Evolutionary conservation across 23 tunicate species (phyloP).

Genomic region (Styela plicata): DNA sequence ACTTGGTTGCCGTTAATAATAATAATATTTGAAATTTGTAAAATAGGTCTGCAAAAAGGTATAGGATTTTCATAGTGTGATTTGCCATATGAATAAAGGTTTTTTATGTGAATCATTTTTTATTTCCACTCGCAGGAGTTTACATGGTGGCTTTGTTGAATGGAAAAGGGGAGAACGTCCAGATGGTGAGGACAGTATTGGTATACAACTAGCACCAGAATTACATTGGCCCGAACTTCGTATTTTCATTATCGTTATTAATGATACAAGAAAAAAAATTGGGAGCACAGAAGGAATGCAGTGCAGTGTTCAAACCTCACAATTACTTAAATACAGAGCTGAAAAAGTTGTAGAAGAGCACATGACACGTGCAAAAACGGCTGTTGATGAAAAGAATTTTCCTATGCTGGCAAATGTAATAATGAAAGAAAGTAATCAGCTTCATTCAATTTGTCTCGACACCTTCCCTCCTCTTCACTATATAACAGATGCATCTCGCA

Average conservation of each 20-base stretch:
- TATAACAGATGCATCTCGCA: slow-evolving; percentile 37
- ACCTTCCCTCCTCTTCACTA: slow-evolving; percentile 77
- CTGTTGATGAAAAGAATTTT: slow-evolving; percentile 56
- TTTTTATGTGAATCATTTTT: too few species aligned
- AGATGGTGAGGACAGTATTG: slow-evolving; percentile 59
- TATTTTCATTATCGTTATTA: slow-evolving; percentile 62
- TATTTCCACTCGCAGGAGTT: slow-evolving; percentile 57
- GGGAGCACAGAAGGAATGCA: slow-evolving; percentile 94
- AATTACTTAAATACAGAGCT: slow-evolving; percentile 39
- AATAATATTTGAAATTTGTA: too few species aligned
- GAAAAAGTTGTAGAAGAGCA: slow-evolving; percentile 45
- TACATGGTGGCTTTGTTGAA: slow-evolving; percentile 86
- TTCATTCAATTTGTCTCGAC: slow-evolving; percentile 84
- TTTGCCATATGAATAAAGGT: too few species aligned
- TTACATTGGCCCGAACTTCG: slow-evolving; percentile 84
- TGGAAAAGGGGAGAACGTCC: slow-evolving; percentile 59
- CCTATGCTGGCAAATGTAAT: slow-evolving; percentile 54
- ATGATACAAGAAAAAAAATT: slow-evolving; percentile 33
- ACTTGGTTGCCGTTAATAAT: too few species aligned
- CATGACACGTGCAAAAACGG: slow-evolving; percentile 31
- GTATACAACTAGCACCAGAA: slow-evolving; percentile 44
- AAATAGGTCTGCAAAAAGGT: too few species aligned
- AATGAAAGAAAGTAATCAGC: slow-evolving; percentile 85
- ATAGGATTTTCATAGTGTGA: too few species aligned
- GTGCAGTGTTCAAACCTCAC: slow-evolving; percentile 62